A percentile compares a stretch with the other conserved stretches of the same genome.
phyloP scores from a whole-genome alignment of 2,113 vertebrate genomes.

The Lagenorhynchus albirostris region DNA sequence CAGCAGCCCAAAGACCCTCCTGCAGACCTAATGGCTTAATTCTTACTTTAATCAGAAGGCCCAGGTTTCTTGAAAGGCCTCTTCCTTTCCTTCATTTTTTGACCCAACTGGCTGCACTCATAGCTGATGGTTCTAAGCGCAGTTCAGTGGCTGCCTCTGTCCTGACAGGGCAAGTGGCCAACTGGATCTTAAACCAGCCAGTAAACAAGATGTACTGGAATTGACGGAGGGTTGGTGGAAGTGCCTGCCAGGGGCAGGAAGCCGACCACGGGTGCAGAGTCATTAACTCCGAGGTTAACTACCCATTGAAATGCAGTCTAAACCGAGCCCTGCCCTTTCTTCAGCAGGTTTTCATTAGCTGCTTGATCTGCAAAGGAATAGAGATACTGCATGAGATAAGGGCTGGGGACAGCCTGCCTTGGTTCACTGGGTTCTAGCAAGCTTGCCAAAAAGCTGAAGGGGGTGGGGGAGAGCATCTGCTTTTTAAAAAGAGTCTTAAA shows the following conservation, averaged over 20 bases:
- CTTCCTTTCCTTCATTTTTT: conserved; percentile 25
- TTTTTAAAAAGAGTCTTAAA: not conserved
- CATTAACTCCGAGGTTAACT: conserved; percentile 50
- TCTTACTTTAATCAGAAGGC: conserved; percentile 26
- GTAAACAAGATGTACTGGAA: conserved; percentile 53
- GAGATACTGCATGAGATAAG: not conserved
- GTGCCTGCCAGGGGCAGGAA: not conserved
- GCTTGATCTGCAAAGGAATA: not conserved
- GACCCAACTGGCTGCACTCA: not conserved
- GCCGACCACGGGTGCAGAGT: not conserved
- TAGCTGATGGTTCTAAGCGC: not conserved
- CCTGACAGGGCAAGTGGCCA: not conserved
- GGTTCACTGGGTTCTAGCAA: not conserved
- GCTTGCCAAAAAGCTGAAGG: not conserved
- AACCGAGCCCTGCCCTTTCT: conserved; percentile 37
- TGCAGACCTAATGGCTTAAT: not conserved
- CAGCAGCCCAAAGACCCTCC: not conserved
- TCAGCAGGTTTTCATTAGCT: not conserved
- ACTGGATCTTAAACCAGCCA: not conserved
- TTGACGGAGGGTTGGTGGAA: not conserved
- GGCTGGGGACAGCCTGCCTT: not conserved
- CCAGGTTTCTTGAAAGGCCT: not conserved
- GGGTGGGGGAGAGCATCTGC: not conserved
- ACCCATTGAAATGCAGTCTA: conserved; percentile 24
- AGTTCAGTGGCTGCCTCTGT: not conserved